These are phyloP conservation scores for Acanthaster planci DNA, from an alignment of 35 echinoderm and acorn worm species.

Conservation along the genomic window DNA sequence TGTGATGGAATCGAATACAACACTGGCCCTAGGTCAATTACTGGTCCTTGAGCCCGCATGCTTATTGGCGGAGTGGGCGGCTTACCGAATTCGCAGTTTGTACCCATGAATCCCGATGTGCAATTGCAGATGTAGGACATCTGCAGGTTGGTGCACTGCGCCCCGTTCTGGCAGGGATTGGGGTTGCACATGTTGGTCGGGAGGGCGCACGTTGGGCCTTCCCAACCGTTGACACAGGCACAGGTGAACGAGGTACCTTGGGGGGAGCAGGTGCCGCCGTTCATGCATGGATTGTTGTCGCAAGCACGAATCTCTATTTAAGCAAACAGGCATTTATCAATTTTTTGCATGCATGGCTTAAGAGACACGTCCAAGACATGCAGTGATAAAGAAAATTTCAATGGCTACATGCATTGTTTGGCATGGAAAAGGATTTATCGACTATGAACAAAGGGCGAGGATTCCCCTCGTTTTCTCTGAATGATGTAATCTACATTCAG, in stretches of 20 bases:
- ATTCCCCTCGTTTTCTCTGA: too few relatives aligned
- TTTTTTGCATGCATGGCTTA: too few relatives aligned
- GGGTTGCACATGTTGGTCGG: conserved; percentile 38
- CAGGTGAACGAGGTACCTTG: conserved; percentile 5
- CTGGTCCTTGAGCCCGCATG: background rate
- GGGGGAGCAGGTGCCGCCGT: conserved; percentile 36
- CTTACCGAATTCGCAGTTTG: conserved; percentile 38
- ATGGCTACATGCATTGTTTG: too few relatives aligned
- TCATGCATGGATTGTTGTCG: conserved; percentile 49
- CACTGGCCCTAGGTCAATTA: background rate
- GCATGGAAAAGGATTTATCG: too few relatives aligned
- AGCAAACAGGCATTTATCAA: too few relatives aligned
- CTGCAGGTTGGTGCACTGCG: conserved; percentile 31
- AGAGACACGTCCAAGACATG: too few relatives aligned
- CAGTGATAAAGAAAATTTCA: too few relatives aligned
- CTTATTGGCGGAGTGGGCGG: background rate
- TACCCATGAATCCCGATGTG: conserved; percentile 30
- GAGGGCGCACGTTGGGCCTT: background rate
- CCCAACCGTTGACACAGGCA: conserved; percentile 8
- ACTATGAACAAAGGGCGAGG: too few relatives aligned
- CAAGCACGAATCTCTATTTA: conserved; percentile 19
- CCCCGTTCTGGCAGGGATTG: conserved; percentile 64
- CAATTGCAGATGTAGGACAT: conserved; percentile 44
- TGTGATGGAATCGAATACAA: too few relatives aligned
- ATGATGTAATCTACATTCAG: too few relatives aligned